A percentile compares a stretch with the other conserved stretches of the same genome.
Evolutionary conservation across 2,113 vertebrate species (phyloP).

Genomic region (Syngnathus scovelli): DNA sequence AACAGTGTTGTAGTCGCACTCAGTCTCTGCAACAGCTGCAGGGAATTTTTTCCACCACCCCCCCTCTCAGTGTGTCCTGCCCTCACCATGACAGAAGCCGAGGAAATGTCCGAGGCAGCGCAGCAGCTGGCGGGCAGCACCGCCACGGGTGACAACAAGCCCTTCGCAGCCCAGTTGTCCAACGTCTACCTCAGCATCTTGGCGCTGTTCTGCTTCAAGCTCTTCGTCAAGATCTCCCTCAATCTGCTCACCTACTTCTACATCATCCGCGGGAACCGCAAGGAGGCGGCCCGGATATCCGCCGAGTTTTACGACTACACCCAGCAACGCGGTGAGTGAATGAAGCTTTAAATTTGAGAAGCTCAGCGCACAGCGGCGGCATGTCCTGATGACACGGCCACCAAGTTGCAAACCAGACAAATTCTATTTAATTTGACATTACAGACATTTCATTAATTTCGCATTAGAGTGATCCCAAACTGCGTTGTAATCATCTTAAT

Average conservation of each 20-base stretch:
- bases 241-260: slow-evolving; percentile 95
- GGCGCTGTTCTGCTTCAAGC: slow-evolving; percentile 95
- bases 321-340: slow-evolving; percentile 82
- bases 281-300: slow-evolving; percentile 92
- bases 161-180: slow-evolving; percentile 84
- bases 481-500: slow-evolving; percentile 35
- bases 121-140: slow-evolving; percentile 38
- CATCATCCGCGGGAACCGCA: slow-evolving; percentile 91
- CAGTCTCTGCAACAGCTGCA: slow-evolving; percentile 61
- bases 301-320: slow-evolving; percentile 90
- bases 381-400: background rate
- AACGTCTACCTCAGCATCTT: slow-evolving; percentile 97
- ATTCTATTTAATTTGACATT: background rate
- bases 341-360: background rate
- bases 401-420: background rate
- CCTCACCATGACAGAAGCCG: slow-evolving; percentile 61
- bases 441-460: slow-evolving; percentile 16
- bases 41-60: slow-evolving; percentile 35
- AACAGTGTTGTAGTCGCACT: slow-evolving; percentile 34
- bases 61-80: slow-evolving; percentile 63
- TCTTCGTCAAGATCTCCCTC: slow-evolving; percentile 94
- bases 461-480: slow-evolving; percentile 27
- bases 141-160: slow-evolving; percentile 52
- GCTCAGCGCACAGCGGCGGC: background rate
- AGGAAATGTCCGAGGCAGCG: slow-evolving; percentile 57